These are phyloP conservation scores for Rhinopomastus cyanomelas DNA, from an alignment of 2,113 vertebrate species.

Conservation along the genomic window DNA sequence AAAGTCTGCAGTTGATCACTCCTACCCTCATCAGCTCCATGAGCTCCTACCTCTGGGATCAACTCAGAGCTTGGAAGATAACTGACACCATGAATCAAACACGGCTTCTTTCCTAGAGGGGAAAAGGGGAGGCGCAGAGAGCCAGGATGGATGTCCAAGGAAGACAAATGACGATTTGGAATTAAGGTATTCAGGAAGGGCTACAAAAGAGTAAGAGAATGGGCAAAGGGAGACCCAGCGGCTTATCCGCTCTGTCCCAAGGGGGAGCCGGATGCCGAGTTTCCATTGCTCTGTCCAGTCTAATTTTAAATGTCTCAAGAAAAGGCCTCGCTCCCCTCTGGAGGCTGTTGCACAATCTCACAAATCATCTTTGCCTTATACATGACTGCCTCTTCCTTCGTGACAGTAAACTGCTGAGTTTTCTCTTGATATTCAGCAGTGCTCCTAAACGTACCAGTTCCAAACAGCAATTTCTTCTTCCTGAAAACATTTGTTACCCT, in stretches of 20 bases:
- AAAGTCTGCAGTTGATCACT: slow-evolving; percentile 75
- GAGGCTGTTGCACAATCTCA: slow-evolving; percentile 45
- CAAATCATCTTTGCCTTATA: slow-evolving; percentile 37
- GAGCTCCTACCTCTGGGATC: slow-evolving; percentile 66
- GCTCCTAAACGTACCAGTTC: background rate
- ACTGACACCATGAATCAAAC: slow-evolving; percentile 63
- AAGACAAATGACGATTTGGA: slow-evolving; percentile 36
- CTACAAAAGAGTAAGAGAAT: slow-evolving; percentile 45
- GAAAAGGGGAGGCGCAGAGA: slow-evolving; percentile 9
- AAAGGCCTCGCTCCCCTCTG: slow-evolving; percentile 3
- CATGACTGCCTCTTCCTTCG: slow-evolving; percentile 42
- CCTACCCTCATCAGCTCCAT: slow-evolving; percentile 45
- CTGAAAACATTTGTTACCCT: background rate
- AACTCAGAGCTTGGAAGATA: slow-evolving; percentile 46
- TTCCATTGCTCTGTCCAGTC: slow-evolving; percentile 50
- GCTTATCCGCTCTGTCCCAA: slow-evolving; percentile 17
- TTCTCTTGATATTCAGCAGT: slow-evolving; percentile 37
- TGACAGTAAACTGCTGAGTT: slow-evolving; percentile 13
- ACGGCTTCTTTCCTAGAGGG: slow-evolving; percentile 32
- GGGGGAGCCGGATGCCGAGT: background rate
- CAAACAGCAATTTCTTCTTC: slow-evolving; percentile 10
- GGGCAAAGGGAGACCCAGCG: slow-evolving; percentile 25
- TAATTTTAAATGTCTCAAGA: slow-evolving; percentile 62
- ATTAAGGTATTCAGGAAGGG: slow-evolving; percentile 31
- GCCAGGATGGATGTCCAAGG: background rate